Conservation (phyloP, 2,113 vertebrate genomes). For the Miniopterus natalensis region DNA sequence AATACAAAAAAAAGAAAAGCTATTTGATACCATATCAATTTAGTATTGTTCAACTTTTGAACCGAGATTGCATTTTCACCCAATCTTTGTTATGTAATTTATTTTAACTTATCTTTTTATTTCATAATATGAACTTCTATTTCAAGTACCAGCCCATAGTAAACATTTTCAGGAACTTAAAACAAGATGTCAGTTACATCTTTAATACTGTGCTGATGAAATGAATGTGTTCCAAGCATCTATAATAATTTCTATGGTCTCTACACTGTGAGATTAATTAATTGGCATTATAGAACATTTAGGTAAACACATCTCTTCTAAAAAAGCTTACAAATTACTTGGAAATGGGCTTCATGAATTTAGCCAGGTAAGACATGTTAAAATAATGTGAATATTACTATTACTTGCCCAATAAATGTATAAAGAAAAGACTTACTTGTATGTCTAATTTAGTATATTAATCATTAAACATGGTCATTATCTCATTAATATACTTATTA, state of each 20-base stretch:
- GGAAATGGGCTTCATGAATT: conserved; percentile 68
- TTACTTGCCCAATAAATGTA: conserved; percentile 71
- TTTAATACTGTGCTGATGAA: conserved; percentile 65
- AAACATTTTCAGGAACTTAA: conserved; percentile 68
- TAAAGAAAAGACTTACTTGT: conserved; percentile 59
- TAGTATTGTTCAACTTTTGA: conserved; percentile 79
- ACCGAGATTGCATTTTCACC: conserved; percentile 75
- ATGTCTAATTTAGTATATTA: conserved; percentile 59
- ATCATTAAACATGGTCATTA: conserved; percentile 74
- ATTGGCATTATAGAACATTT: conserved; percentile 54
- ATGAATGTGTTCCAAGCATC: conserved; percentile 61
- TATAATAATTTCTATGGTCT: conserved; percentile 48
- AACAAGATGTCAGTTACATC: conserved; percentile 31
- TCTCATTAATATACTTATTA: conserved; percentile 57
- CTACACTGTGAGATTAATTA: conserved; percentile 54
- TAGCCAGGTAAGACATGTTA: conserved; percentile 68
- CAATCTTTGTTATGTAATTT: conserved; percentile 64
- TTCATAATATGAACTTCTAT: conserved; percentile 73
- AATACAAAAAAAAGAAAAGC: not conserved
- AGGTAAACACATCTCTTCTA: conserved; percentile 49
- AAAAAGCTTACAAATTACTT: conserved; percentile 53
- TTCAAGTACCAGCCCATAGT: conserved; percentile 56
- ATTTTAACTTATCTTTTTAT: conserved; percentile 70
- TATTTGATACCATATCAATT: conserved; percentile 22
- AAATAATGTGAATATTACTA: conserved; percentile 73